Evolutionary conservation across 37 sponge, comb jelly and placozoan genomes (phyloP).

Genomic region (Ephydatia muelleri): DNA sequence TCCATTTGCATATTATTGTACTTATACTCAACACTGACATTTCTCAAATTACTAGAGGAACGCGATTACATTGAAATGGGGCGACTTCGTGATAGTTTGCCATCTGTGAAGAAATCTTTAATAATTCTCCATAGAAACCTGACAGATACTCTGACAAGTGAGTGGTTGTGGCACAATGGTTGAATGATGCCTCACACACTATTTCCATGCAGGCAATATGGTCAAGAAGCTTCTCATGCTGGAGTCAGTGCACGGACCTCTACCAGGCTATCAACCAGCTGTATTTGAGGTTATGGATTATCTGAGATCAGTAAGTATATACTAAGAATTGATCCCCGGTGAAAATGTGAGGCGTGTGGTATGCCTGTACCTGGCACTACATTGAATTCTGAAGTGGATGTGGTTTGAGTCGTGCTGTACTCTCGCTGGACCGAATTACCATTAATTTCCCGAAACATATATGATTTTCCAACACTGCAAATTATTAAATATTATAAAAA

Average conservation of each 20-base stretch:
- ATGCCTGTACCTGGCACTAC: no score
- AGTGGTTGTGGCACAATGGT: neutral
- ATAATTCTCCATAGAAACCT: neutral
- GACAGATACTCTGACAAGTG: neutral
- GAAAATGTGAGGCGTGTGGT: no score
- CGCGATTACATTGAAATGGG: neutral
- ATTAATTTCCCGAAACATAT: no score
- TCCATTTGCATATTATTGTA: no score
- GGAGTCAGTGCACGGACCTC: constrained; percentile 45
- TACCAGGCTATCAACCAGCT: constrained; percentile 34
- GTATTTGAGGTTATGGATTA: constrained; percentile 25
- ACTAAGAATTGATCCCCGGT: no score
- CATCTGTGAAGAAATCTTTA: neutral
- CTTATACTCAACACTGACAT: neutral
- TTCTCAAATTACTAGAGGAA: neutral
- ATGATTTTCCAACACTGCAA: no score
- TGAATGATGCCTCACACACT: neutral
- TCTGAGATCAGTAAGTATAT: neutral
- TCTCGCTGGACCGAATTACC: no score
- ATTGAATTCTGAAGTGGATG: no score
- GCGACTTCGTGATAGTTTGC: neutral
- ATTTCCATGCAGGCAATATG: neutral
- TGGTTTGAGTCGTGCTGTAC: no score
- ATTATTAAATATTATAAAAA: no score
- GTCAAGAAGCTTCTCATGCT: constrained; percentile 21